Base-by-base conservation (phyloP, 2,888 invertebrate genomes). In the Philonicus albiceps region DNA sequence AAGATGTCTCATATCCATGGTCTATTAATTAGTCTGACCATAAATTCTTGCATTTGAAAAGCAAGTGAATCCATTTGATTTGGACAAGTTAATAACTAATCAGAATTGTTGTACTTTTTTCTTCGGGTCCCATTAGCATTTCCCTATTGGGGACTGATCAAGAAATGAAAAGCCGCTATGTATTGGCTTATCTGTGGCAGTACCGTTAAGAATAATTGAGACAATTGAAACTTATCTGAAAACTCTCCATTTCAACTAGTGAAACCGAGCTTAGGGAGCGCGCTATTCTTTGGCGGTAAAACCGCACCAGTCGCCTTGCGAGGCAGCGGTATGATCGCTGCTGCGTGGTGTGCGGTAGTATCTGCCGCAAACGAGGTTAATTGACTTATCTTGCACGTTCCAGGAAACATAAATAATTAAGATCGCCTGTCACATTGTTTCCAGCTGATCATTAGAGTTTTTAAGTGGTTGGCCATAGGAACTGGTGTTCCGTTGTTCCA, bases 361-460 rank as follows among this genome's bases (percentile, higher is more conserved):
- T 6, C 34, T 74, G 74, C 74, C 74, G 30, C 74, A 74, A 74
- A 74, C 74, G 74, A 74, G 74, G 74, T 74, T 74, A 74, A 74
- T 74, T 34, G 74, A 74, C 31, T 74, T 74, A 74, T 74, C 74
- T 74, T 74, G 74, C 74, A 74, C 74, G 74, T 74, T 34, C 74
- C 74, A 74, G 74, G 74, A 74, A 74, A 74, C 74, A 74, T 74
- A 74, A 74, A 74, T 74, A 74, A 74, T 74, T 74, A 74, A 31
- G 31, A 74, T 74, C 74, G 74, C 74, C 74, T 74, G 74, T 74
- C 74, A 74, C 74, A 74, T 74, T 74, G 74, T 74, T 74, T 74
- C 34, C 74, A 74, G 74, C 74, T 74, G 74, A 34, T 74, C 74
- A 34, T 74, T 34, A 74, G 31, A 19, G 31, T 31, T 34, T 74